These are phyloP conservation scores for Neomorphus geoffroyi DNA, from an alignment of 2,797 vertebrate genomes.

Conservation along the genomic window DNA sequence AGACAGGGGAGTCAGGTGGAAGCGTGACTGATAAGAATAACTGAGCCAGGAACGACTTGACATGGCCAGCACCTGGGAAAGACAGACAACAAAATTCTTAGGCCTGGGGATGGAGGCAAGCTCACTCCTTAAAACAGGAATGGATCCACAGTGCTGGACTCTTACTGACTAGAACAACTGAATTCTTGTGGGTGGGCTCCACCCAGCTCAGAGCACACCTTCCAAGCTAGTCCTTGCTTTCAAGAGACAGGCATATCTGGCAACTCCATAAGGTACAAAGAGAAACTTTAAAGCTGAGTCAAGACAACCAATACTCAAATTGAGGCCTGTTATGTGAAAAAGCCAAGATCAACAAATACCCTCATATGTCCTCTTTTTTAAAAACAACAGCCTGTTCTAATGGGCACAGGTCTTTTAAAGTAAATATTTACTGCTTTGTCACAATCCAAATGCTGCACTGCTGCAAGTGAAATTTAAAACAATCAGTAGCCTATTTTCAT, in stretches of 20 bases:
- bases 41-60: slow-evolving; percentile 98
- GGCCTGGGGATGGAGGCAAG: background rate
- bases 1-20: slow-evolving; percentile 94
- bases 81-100: background rate
- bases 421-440: background rate
- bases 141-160: fast-evolving
- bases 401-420: background rate
- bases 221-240: background rate
- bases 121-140: background rate
- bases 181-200: background rate
- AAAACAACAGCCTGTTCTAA: background rate
- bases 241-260: background rate
- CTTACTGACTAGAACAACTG: background rate
- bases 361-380: background rate
- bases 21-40: slow-evolving; percentile 97
- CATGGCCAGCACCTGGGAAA: slow-evolving; percentile 92
- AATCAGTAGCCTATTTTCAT: background rate
- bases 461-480: background rate
- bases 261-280: fast-evolving
- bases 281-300: background rate
- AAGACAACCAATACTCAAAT: background rate
- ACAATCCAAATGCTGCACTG: background rate
- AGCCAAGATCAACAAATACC: background rate
- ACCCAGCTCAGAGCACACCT: background rate
- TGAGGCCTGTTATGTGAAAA: background rate